Percentiles rank a stretch among this genome's conserved stretches.
These are phyloP conservation scores for Caenorhabditis zanzibari DNA, from an alignment of 2,888 invertebrate species.

Conservation along the genomic window DNA sequence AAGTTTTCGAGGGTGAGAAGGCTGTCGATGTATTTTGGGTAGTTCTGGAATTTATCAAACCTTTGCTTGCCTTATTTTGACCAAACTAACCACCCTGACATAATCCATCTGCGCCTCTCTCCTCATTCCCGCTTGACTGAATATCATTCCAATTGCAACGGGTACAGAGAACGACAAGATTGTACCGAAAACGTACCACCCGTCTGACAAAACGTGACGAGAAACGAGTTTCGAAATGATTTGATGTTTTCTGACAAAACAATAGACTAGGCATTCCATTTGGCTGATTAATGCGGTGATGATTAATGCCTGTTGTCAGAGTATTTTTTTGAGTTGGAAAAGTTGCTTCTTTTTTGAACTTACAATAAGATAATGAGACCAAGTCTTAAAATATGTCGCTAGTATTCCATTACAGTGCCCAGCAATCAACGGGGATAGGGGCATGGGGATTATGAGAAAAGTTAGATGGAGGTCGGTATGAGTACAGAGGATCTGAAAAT, in stretches of 20 bases:
- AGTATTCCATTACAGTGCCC: slow-evolving; percentile 16
- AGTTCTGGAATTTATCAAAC: neutral
- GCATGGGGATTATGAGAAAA: slow-evolving; percentile 22
- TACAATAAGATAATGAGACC: slow-evolving; percentile 17
- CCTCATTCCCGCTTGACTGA: slow-evolving; percentile 30
- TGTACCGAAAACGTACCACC: slow-evolving; percentile 11
- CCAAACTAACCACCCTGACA: slow-evolving; percentile 13
- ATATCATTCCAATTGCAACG: neutral
- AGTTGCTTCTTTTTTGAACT: neutral
- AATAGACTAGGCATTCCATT: slow-evolving; percentile 29
- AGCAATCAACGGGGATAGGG: slow-evolving; percentile 29
- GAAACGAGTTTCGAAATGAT: slow-evolving; percentile 19
- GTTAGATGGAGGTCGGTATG: slow-evolving; percentile 22
- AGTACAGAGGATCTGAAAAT: slow-evolving; percentile 25
- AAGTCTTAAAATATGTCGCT: slow-evolving; percentile 2
- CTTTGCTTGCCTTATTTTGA: too few species aligned
- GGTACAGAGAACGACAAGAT: neutral
- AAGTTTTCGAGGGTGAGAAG: slow-evolving; percentile 15
- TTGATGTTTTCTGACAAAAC: slow-evolving; percentile 48
- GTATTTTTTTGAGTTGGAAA: neutral
- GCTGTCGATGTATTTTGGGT: neutral
- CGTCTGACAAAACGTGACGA: slow-evolving; percentile 6
- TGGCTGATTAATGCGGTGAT: slow-evolving; percentile 11
- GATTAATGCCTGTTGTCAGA: slow-evolving; percentile 6
- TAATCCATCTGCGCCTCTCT: slow-evolving; percentile 28